Conservation (phyloP, 2,113 vertebrate species). For the Melanotaenia duboulayi region DNA sequence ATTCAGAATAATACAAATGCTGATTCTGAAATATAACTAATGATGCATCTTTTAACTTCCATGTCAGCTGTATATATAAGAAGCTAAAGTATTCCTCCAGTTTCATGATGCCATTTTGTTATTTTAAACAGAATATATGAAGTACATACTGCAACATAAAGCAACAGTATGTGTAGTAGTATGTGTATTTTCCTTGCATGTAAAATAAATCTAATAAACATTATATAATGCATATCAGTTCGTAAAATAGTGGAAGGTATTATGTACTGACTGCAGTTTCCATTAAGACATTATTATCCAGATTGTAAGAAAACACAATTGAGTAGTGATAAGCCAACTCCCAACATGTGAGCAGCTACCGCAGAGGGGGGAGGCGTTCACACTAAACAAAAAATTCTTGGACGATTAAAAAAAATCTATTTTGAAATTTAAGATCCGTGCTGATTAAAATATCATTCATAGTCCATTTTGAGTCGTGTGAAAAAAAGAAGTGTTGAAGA, state of each 20-base stretch:
- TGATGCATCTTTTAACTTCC: no score
- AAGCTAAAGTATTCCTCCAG: no score
- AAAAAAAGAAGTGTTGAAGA: neutral
- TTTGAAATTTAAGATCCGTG: accelerated
- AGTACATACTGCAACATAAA: no score
- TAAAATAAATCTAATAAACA: neutral
- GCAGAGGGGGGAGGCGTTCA: slow-evolving; percentile 36
- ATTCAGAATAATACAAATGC: no score
- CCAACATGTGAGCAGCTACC: slow-evolving; percentile 44
- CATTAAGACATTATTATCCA: neutral
- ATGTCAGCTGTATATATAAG: no score
- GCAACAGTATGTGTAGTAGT: neutral
- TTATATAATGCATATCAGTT: neutral
- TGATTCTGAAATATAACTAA: no score
- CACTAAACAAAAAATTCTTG: neutral
- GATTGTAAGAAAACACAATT: slow-evolving; percentile 14
- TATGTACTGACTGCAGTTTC: neutral
- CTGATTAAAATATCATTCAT: accelerated
- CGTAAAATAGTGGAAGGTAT: neutral
- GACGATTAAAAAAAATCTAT: accelerated
- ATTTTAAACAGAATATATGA: no score
- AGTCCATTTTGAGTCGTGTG: accelerated
- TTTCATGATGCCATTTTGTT: no score
- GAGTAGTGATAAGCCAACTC: slow-evolving; percentile 31
- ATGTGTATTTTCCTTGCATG: neutral